Evolutionary conservation across 2,888 invertebrate genomes (phyloP).

Genomic region (Xestoiulus laeticollis): DNA sequence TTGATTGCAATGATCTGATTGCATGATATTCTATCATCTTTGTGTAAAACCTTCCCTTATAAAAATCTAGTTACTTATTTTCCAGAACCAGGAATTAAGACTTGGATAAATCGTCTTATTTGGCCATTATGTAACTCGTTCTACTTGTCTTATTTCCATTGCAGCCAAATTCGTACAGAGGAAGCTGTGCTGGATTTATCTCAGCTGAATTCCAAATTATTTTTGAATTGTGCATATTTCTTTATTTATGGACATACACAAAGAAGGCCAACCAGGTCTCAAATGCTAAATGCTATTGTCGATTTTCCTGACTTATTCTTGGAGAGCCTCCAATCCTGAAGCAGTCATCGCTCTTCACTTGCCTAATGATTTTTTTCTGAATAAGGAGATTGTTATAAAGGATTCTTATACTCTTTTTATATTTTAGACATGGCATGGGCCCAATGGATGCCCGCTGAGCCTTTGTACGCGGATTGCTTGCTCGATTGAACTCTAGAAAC

Average conservation of each 20-base stretch:
- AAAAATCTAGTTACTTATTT: background rate
- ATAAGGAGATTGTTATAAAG: background rate
- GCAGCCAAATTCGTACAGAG: background rate
- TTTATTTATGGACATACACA: background rate
- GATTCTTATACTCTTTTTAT: background rate
- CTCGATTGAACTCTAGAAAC: background rate
- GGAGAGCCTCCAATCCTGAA: background rate
- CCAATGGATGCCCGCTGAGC: background rate
- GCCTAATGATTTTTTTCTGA: background rate
- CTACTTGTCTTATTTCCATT: background rate
- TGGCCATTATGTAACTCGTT: background rate
- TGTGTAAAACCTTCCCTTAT: background rate
- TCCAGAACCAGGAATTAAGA: background rate
- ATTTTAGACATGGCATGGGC: background rate
- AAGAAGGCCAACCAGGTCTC: background rate
- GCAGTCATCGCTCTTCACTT: background rate
- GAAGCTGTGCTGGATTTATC: background rate
- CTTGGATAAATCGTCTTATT: background rate
- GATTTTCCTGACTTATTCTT: background rate
- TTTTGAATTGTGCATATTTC: background rate
- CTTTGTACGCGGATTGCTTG: background rate
- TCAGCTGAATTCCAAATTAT: background rate
- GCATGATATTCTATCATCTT: background rate
- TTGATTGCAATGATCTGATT: background rate
- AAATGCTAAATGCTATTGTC: background rate